Evolutionary conservation across 2,888 invertebrate genomes (phyloP), one percentile per base, ranked within the genome.

Genomic region (Drosophila sordidula): DNA sequence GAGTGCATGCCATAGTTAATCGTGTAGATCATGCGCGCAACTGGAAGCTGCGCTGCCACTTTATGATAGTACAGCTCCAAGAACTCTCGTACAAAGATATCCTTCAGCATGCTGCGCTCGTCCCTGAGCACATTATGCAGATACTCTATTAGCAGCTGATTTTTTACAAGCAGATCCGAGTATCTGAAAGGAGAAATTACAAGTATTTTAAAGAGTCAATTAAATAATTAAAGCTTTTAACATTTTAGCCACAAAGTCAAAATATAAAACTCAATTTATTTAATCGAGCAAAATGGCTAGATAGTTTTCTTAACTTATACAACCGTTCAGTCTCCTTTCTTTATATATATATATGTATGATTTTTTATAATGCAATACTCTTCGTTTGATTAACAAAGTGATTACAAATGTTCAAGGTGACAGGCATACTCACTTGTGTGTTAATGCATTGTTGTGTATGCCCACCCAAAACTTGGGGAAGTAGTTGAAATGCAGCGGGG

Each of bases 401-500:
- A 29, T 29, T 29, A 29, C 9, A 29, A 9, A 8, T 29, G 29
- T 29, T 29, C 9, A 29, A 29, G 29, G 29, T 34, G 12, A 34
- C 12, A 12, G 34, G 4, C 12, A 12, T 12, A 34, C 34, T 34
- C 34, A 92, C 92, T 92, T 92, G 79, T 92, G 90, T 47, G 92
- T 92, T 74, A 89, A 90, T 66, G 91, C 91, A 42, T 92, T 92
- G 73, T 95, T 95, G 86, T 96, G 95, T 54, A 98, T 96, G 91
- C 98, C 98, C 69, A 96, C 94, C 98, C 98, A 98, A 87, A 98
- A 95, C 89, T 97, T 96, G 14, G 98, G 97, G 92, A 98, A 98
- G 91, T 96, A 95, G 70, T 96, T 96, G 89, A 97, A 95, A 93
- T 97, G 96, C 71, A 98, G 93, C 1, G 97, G 97, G 44, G 97